These are phyloP conservation scores for Toxotes chatareus DNA, from an alignment of 2,113 vertebrate species.

Conservation along the genomic window DNA sequence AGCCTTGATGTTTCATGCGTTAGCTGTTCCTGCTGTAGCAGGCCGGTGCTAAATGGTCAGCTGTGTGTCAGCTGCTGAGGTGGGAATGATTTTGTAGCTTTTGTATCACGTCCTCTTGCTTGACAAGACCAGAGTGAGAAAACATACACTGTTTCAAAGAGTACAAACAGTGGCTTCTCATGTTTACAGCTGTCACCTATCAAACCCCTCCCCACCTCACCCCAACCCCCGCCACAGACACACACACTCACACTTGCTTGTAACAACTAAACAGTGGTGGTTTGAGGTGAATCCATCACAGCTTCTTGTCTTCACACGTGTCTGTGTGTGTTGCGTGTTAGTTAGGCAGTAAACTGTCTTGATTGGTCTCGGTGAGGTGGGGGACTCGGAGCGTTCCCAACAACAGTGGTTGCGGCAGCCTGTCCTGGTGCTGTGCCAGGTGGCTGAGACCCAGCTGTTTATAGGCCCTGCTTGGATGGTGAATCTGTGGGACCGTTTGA, in stretches of 20 bases:
- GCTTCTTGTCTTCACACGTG: conserved; percentile 59
- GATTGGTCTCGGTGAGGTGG: conserved; percentile 36
- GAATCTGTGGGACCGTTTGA: conserved; percentile 59
- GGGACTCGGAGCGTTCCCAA: conserved; percentile 28
- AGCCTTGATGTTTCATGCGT: conserved; percentile 42
- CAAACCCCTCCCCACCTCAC: neutral
- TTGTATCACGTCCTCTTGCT: conserved; percentile 46
- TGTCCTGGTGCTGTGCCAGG: conserved; percentile 60
- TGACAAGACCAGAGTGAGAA: conserved; percentile 59
- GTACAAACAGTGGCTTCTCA: conserved; percentile 63
- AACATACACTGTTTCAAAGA: conserved; percentile 64
- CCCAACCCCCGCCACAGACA: too few relatives aligned
- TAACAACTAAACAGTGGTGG: conserved; percentile 54
- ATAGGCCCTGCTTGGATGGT: conserved; percentile 34
- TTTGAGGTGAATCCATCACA: conserved; percentile 50
- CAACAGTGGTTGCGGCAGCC: conserved; percentile 22
- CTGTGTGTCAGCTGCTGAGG: conserved; percentile 48
- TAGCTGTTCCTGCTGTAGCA: conserved; percentile 21
- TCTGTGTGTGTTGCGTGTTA: conserved; percentile 46
- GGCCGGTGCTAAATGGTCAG: conserved; percentile 35
- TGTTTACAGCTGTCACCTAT: conserved; percentile 64
- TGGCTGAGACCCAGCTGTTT: conserved; percentile 71
- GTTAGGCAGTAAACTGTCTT: conserved; percentile 50
- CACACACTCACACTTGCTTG: conserved; percentile 53
- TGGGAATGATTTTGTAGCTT: conserved; percentile 37